A percentile compares a stretch with the other conserved stretches of the same genome.
phyloP scores from a whole-genome alignment of 1,140 invertebrate species.

The Scaptomyza montana region DNA sequence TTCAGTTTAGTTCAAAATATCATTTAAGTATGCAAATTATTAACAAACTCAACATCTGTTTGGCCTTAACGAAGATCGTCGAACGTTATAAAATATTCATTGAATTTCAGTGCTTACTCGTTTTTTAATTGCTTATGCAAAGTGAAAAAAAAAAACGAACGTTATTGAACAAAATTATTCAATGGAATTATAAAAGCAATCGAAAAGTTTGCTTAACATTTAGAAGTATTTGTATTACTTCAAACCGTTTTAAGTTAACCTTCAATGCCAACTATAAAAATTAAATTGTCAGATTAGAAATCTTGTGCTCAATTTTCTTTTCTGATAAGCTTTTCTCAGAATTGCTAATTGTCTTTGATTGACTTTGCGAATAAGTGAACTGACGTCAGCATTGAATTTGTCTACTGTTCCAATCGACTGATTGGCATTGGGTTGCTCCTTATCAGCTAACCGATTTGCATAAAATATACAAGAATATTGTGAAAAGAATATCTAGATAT shows the following conservation, averaged over 20 bases:
- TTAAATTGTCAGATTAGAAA: neutral
- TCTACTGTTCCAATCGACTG: slow-evolving; percentile 12
- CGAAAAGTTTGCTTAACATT: no score
- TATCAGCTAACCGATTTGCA: slow-evolving; percentile 35
- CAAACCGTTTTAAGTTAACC: neutral
- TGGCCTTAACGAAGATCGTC: slow-evolving; percentile 5
- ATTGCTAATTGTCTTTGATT: slow-evolving; percentile 11
- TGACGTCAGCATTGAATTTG: slow-evolving; percentile 11
- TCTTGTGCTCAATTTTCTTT: neutral
- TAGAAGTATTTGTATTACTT: neutral
- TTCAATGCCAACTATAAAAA: neutral
- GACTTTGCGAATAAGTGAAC: neutral
- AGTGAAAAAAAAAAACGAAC: slow-evolving; percentile 12
- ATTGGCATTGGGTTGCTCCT: slow-evolving; percentile 13
- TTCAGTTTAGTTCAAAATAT: neutral
- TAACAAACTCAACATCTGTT: slow-evolving; percentile 10
- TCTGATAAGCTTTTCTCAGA: neutral
- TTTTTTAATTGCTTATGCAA: slow-evolving; percentile 28
- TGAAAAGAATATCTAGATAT: slow-evolving; percentile 12
- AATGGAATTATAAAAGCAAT: no score
- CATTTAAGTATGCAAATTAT: slow-evolving; percentile 2
- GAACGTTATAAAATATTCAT: slow-evolving; percentile 2
- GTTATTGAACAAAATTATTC: neutral
- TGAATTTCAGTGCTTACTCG: slow-evolving; percentile 7
- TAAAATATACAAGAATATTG: slow-evolving; percentile 47